A percentile compares a stretch with the other conserved stretches of the same genome.
Evolutionary conservation across 1,140 invertebrate species (phyloP).

Genomic region (Solenopsis invicta): DNA sequence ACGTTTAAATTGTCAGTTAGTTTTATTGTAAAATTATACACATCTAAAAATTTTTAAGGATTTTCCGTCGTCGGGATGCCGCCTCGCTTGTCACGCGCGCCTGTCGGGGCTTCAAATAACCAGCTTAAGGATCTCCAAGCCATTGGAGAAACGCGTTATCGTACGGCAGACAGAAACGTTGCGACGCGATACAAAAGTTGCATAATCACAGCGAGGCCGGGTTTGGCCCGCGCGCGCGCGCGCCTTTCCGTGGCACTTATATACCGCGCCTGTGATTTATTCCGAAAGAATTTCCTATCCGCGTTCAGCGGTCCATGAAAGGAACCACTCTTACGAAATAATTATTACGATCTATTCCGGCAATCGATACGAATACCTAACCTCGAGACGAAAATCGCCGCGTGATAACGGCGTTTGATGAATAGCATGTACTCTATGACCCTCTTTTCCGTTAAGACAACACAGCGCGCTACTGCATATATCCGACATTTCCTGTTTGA

Average conservation of each 20-base stretch:
- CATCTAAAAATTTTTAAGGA: background rate
- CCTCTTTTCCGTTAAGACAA: slow-evolving; percentile 55
- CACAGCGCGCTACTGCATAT: background rate
- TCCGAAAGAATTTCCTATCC: slow-evolving; percentile 12
- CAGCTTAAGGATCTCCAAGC: background rate
- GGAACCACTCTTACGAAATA: slow-evolving; percentile 29
- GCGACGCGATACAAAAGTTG: slow-evolving; percentile 26
- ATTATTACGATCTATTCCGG: slow-evolving; percentile 36
- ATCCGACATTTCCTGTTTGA: slow-evolving; percentile 40
- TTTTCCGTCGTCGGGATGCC: background rate
- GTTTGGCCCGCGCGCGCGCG: background rate
- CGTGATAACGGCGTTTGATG: slow-evolving; percentile 44
- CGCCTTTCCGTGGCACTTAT: background rate
- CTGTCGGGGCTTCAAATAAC: background rate
- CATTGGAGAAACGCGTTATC: slow-evolving; percentile 18
- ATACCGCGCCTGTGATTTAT: slow-evolving; percentile 26
- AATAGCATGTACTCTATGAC: slow-evolving; percentile 15
- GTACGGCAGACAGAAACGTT: background rate
- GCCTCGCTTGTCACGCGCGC: background rate
- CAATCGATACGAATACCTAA: slow-evolving; percentile 21
- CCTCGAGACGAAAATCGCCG: background rate
- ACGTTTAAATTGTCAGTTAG: background rate
- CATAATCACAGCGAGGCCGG: slow-evolving; percentile 18
- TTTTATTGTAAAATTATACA: background rate
- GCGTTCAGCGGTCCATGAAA: slow-evolving; percentile 55